Base-by-base conservation (phyloP, 2,113 vertebrate species). In the Oryzias woworae region DNA sequence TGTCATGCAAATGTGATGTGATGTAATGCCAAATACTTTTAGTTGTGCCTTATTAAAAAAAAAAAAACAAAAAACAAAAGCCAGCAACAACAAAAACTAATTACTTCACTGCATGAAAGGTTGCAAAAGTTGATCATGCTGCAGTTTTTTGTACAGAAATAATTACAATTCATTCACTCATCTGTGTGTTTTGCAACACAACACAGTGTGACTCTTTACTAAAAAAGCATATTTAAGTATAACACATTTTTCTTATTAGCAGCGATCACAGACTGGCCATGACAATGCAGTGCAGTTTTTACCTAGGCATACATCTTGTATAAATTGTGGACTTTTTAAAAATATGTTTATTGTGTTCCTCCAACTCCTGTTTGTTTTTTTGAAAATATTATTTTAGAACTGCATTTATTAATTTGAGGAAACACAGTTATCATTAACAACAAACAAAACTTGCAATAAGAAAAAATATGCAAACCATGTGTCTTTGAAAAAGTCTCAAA, bases 191-290 rank as follows among this genome's bases (percentile, higher is more conserved):
- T 49, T 45, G 5, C 58, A 42, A 63, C 18, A 49, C 14, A 22
- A 46, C 2, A 49, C 71, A 23, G 18, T 24, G 3, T 31, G 60
- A 10, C 65, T 46, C n/a, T 18, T 20, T 24, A 51, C 36, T 3
- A 36, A 36, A 10, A 52, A 31, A 68, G 17, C 51, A 41, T 48
- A 3, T 20, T 51, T 5, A 52, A 57, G 63, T 2, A 18, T 4
- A 20, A 50, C 26, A 57, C 63, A 62, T 47, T n/a, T 15, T 58
- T 16, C 28, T 61, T 58, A 69, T 52, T 66, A 43, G 1, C 7
- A 42, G 20, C 53, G 10, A 45, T 43, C 14, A 5, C 51, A 46
- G 60, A 66, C 48, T 28, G 8, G 26, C 26, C 26, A 12, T 14
- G 4, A 2, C 48, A 46, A 1, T 53, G 18, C 3, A 14, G 5